Evolutionary conservation across 2,888 invertebrate genomes (phyloP), one percentile per base, ranked within the genome.

Genomic region (Drosophila anomelani): DNA sequence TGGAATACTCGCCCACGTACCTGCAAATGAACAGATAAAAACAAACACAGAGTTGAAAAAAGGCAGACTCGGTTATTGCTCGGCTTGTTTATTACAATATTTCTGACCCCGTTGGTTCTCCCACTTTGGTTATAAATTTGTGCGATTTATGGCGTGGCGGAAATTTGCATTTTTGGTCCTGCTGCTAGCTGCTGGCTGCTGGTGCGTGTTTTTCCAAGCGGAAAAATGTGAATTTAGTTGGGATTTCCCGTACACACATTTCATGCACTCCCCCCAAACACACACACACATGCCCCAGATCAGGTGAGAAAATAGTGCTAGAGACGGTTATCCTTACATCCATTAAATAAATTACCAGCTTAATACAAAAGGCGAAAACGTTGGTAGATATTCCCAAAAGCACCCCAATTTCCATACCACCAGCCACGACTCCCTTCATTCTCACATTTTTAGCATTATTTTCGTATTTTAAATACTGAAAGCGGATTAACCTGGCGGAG

Each of bases 1-100:
- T 92, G 39, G 92, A 92, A 76, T 93, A 93, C 64, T 93, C 93
- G 75, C 92, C 91, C 73, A 91, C 92, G 80, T 92, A 92, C 83
- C 92, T 92, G 90, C 55, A 90, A 91, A 72, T 74, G 80, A 70
- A 85, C 64, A 84, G 79, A 79, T 86, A 83, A 87, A 83, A 78
- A 64, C 68, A 73, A 69, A 69, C 70, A 34, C 59, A 26, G 63
- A 51, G 49, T 64, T 64, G 32, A 72, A 73, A 43, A 59, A 44
- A 47, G 54, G 55, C 68, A 57, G 51, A 64, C 54, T 62, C 79
- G 70, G 83, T 85, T 83, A 85, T 83, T 80, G 60, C 69, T 74
- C 75, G 72, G 77, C 80, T 75, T 83, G 84, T 88, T 88, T 84
- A 84, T 84, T 83, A 68, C 88, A 77, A 80, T 74, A 76, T 85